Evolutionary conservation across 2,888 invertebrate species (phyloP).

Genomic region (Elmis aenea): DNA sequence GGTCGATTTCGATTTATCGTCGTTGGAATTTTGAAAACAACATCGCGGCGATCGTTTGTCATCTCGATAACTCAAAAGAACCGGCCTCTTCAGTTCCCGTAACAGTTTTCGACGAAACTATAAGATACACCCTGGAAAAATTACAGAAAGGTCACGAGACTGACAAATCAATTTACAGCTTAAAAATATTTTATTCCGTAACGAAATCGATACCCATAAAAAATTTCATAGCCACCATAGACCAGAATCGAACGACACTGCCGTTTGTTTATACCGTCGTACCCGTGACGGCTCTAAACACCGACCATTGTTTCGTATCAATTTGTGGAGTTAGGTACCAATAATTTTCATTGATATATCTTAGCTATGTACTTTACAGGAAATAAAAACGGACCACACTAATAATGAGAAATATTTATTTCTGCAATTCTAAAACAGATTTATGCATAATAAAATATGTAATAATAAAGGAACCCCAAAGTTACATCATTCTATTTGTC

Average conservation of each 20-base stretch:
- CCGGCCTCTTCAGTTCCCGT: constrained; percentile 46
- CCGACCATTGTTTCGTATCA: constrained; percentile 76
- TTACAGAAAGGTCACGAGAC: constrained; percentile 51
- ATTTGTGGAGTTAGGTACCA: constrained; percentile 76
- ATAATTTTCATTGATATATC: constrained; percentile 32
- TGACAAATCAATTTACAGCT: constrained; percentile 60
- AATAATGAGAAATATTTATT: not conserved
- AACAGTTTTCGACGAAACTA: constrained; percentile 52
- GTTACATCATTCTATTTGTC: constrained; percentile 31
- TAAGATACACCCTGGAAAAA: constrained; percentile 51
- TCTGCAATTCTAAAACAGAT: constrained; percentile 44
- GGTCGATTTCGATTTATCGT: constrained; percentile 76
- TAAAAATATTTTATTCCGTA: constrained; percentile 75
- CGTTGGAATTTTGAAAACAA: constrained; percentile 88
- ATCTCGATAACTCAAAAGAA: constrained; percentile 53
- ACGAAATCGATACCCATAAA: constrained; percentile 50
- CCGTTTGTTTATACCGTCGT: constrained; percentile 67
- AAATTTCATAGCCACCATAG: constrained; percentile 44
- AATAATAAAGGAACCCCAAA: constrained; percentile 44
- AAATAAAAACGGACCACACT: not conserved
- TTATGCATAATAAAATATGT: constrained; percentile 46
- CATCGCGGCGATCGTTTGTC: constrained; percentile 79
- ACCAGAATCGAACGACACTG: constrained; percentile 51
- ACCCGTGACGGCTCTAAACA: constrained; percentile 76
- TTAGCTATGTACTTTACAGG: too few species aligned